phyloP scores from a whole-genome alignment of 1,140 invertebrate species.

The Cylas formicarius region DNA sequence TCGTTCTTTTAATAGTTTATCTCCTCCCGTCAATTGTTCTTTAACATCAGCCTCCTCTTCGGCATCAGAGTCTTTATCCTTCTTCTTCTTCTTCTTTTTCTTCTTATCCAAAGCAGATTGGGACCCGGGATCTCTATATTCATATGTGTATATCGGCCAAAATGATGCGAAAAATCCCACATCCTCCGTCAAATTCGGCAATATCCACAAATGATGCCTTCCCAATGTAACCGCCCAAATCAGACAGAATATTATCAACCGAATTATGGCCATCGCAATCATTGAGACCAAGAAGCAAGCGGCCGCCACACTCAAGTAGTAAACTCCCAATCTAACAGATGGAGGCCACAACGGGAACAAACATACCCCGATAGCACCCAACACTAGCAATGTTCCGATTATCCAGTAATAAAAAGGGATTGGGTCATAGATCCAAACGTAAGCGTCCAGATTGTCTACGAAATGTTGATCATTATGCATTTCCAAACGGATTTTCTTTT shows the following conservation, averaged over 20 bases:
- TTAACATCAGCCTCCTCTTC: slow-evolving; percentile 46
- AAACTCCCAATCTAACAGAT: slow-evolving; percentile 86
- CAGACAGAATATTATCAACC: slow-evolving; percentile 84
- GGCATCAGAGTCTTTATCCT: slow-evolving; percentile 67
- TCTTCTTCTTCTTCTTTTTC: slow-evolving; percentile 71
- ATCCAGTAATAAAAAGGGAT: slow-evolving; percentile 95
- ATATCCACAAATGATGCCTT: slow-evolving; percentile 90
- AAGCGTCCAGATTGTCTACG: slow-evolving; percentile 88
- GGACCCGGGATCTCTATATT: slow-evolving; percentile 59
- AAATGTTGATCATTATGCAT: slow-evolving; percentile 95
- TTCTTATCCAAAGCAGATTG: slow-evolving; percentile 46
- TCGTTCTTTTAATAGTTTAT: slow-evolving; percentile 1
- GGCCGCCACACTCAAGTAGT: slow-evolving; percentile 91
- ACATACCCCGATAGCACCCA: slow-evolving; percentile 92
- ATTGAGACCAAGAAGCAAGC: slow-evolving; percentile 93
- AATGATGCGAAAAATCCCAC: slow-evolving; percentile 98
- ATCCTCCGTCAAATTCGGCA: slow-evolving; percentile 97
- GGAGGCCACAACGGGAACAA: slow-evolving; percentile 97
- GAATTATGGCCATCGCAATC: slow-evolving; percentile 78
- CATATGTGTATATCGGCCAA: slow-evolving; percentile 92
- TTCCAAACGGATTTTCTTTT: slow-evolving; percentile 73
- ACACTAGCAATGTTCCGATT: slow-evolving; percentile 82
- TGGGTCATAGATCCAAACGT: slow-evolving; percentile 99
- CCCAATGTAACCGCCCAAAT: slow-evolving; percentile 87
- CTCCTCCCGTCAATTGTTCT: slow-evolving; percentile 1